Evolutionary conservation across 1,140 invertebrate species (phyloP).

Genomic region (Cotesia glomerata): DNA sequence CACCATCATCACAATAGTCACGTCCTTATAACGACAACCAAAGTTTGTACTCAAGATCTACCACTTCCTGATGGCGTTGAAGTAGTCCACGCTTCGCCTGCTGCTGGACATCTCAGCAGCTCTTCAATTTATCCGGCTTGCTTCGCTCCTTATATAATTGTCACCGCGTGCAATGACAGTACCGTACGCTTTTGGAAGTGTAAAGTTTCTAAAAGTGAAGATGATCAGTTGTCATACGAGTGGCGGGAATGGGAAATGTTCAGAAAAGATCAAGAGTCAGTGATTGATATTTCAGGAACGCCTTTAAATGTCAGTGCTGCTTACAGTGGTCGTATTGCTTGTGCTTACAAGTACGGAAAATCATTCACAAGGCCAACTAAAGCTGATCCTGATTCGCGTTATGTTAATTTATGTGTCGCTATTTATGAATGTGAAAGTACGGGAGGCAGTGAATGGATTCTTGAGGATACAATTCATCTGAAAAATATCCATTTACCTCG

Average conservation of each 20-base stretch:
- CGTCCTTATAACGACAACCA: conserved; percentile 72
- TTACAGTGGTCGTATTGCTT: conserved; percentile 95
- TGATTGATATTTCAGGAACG: conserved; percentile 85
- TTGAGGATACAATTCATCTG: conserved; percentile 95
- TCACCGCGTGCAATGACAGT: conserved; percentile 92
- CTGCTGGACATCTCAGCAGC: conserved; percentile 96
- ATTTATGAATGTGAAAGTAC: conserved; percentile 99
- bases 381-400: conserved; percentile 80
- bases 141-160: conserved; percentile 93
- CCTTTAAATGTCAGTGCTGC: conserved; percentile 94
- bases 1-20: conserved; percentile 58
- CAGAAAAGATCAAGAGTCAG: conserved; percentile 80
- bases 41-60: conserved; percentile 84
- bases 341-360: conserved; percentile 91
- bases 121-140: conserved; percentile 98
- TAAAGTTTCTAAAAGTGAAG: conserved; percentile 65
- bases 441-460: conserved; percentile 96
- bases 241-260: conserved; percentile 93
- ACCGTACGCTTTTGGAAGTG: conserved; percentile 78
- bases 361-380: conserved; percentile 83
- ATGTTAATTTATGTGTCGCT: conserved; percentile 93
- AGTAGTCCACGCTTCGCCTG: conserved; percentile 88
- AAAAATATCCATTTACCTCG: conserved; percentile 86
- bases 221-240: conserved; percentile 69
- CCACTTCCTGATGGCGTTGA: conserved; percentile 89